These are phyloP conservation scores for Psittacula derbiana DNA, from an alignment of 2,797 vertebrate genomes.

Conservation along the genomic window DNA sequence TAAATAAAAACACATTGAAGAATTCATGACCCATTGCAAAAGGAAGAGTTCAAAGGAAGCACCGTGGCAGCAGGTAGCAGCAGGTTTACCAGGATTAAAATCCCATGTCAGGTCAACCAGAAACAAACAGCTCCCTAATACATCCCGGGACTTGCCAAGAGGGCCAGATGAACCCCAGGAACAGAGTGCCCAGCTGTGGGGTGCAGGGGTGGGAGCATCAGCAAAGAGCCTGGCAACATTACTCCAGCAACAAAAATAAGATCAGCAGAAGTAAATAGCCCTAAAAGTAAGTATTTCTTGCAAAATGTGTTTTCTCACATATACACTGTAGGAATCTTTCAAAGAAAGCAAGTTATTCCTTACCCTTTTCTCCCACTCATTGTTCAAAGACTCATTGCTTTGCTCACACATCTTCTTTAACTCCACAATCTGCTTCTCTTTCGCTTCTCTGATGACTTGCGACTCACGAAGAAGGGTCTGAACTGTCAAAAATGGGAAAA, in stretches of 20 bases:
- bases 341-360: background rate
- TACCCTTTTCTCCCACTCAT: constrained; percentile 97
- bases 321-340: background rate
- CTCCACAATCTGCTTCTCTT: constrained; percentile 92
- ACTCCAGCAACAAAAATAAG: background rate
- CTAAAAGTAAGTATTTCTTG: background rate
- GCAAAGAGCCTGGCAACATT: background rate
- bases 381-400: constrained; percentile 86
- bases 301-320: background rate
- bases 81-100: constrained; percentile 56
- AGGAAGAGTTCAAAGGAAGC: constrained; percentile 34
- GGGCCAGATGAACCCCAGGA: background rate
- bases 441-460: constrained; percentile 88
- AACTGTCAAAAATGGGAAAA: constrained; percentile 79
- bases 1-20: background rate
- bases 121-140: constrained; percentile 11
- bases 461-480: constrained; percentile 91
- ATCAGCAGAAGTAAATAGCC: background rate
- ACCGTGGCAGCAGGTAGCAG: constrained; percentile 20
- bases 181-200: background rate
- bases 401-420: constrained; percentile 92
- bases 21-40: constrained; percentile 1
- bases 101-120: constrained; percentile 38
- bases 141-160: background rate
- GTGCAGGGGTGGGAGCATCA: background rate